Base-by-base conservation (phyloP, 1,140 invertebrate genomes). In the Helicoverpa armigera region DNA sequence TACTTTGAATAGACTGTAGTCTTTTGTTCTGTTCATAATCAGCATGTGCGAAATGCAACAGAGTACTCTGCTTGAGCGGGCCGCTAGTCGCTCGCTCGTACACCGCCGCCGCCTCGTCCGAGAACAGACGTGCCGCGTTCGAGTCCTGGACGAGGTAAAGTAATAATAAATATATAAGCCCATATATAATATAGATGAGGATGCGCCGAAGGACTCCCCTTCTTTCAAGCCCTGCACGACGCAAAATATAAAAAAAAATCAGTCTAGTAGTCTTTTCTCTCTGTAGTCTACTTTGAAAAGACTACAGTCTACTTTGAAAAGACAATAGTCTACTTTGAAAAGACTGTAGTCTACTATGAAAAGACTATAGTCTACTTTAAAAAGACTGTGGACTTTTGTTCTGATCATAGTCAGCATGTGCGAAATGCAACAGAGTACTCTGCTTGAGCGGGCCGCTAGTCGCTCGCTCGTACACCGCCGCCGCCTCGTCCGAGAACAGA, bases 401-500 rank as follows among this genome's bases (percentile, higher is more conserved):
- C 95, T 99, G 99, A 95, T 99, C 99, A 91, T 99, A 99, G 95
- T 99, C 99, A 1, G 99, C 99, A 92, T 99, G 99, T 0, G 99
- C 98, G 95, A 99, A 99, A 91, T 99, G 99, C 5, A 99, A 93
- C 16, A 99, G 95, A 95, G 98, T 98, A 92, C 98, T 99, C 86
- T 98, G 98, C 56, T 98, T 98, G 60, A 99, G 96, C 2, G 99
- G 96, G 0, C 97, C 97, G 80, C 97, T 97, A 1, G 98, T 98
- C 0, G 98, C 98, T 67, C 99, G 95, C 92, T 99, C 99, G 90
- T 99, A 99, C 86, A 99, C 98, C 29, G 97, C 97, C 12, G 98
- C 98, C 58, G 98, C 98, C 92, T 99, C 98, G 89, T 99, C 99
- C 54, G 98, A 98, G 93, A 99, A 99, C 85, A 97, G 95, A 90